Conservation (phyloP, 2,888 invertebrate species). For the Cerceris rybyensis region DNA sequence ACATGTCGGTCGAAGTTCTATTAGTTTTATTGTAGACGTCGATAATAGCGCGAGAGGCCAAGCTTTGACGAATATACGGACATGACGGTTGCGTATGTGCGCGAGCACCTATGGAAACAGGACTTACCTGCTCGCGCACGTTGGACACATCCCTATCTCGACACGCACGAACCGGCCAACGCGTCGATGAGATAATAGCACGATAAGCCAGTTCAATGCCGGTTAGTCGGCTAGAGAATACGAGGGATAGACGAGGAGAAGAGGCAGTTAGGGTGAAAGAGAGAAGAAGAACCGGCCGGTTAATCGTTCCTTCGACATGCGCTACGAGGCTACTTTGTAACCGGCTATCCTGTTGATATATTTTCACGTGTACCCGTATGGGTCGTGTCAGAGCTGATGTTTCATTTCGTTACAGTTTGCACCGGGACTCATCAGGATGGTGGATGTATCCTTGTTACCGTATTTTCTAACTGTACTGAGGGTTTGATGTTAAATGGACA, state of each 20-base stretch:
- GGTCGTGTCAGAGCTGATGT: neutral
- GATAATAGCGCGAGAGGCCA: constrained; percentile 58
- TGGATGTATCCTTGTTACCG: no score
- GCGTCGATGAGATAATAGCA: constrained; percentile 67
- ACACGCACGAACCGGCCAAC: constrained; percentile 62
- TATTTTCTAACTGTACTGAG: no score
- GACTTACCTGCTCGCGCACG: constrained; percentile 23
- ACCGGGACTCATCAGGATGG: no score
- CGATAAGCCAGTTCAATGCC: constrained; percentile 66
- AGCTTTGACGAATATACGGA: constrained; percentile 26
- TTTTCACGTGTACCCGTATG: neutral
- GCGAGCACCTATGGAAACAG: constrained; percentile 22
- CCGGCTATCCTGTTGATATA: constrained; percentile 1
- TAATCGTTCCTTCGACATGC: neutral
- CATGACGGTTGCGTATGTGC: constrained; percentile 10
- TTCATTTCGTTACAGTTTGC: no score
- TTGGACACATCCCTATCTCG: constrained; percentile 63
- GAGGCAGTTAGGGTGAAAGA: neutral
- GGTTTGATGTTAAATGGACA: no score
- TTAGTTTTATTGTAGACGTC: constrained; percentile 68
- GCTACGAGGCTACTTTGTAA: neutral
- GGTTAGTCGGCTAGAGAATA: constrained; percentile 39
- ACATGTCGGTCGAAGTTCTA: constrained; percentile 67
- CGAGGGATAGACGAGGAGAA: constrained; percentile 12
- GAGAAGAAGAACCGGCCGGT: constrained; percentile 7